phyloP scores from a whole-genome alignment of 2,797 vertebrate genomes.

The Channallabes apus region DNA sequence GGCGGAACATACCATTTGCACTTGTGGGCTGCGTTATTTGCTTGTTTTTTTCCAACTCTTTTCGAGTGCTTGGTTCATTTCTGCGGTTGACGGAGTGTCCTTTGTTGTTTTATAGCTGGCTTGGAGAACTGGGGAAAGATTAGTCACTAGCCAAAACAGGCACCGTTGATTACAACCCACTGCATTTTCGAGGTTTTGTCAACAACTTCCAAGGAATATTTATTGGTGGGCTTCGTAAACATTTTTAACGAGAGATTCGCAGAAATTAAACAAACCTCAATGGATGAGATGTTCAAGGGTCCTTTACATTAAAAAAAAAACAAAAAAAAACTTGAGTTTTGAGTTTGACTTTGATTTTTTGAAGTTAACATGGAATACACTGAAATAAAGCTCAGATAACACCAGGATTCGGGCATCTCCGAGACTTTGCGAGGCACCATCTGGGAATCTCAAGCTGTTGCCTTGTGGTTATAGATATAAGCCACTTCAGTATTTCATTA shows the following conservation, averaged over 20 bases:
- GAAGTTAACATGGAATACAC: neutral
- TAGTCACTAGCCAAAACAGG: slow-evolving; percentile 41
- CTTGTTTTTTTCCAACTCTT: slow-evolving; percentile 31
- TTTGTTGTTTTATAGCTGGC: slow-evolving; percentile 46
- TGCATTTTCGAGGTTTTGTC: slow-evolving; percentile 39
- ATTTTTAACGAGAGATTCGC: slow-evolving; percentile 38
- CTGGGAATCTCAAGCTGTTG: slow-evolving; percentile 20
- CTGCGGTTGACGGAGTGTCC: slow-evolving; percentile 24
- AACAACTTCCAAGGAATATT: slow-evolving; percentile 42
- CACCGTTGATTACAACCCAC: slow-evolving; percentile 43
- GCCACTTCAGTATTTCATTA: slow-evolving; percentile 20
- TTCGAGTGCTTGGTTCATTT: slow-evolving; percentile 22
- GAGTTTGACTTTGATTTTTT: neutral
- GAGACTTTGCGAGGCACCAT: slow-evolving; percentile 7
- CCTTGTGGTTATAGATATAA: slow-evolving; percentile 31
- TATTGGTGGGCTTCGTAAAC: slow-evolving; percentile 35
- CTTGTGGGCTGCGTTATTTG: slow-evolving; percentile 12
- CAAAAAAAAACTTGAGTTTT: neutral
- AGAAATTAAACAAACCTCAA: slow-evolving; percentile 30
- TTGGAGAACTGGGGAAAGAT: slow-evolving; percentile 35
- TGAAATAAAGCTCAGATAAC: neutral
- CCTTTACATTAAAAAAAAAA: neutral
- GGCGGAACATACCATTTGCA: neutral
- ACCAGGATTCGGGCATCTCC: neutral
- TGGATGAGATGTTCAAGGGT: slow-evolving; percentile 2